phyloP scores from a whole-genome alignment of 1,140 invertebrate species.

The Brachionus asplanchnoidis region DNA sequence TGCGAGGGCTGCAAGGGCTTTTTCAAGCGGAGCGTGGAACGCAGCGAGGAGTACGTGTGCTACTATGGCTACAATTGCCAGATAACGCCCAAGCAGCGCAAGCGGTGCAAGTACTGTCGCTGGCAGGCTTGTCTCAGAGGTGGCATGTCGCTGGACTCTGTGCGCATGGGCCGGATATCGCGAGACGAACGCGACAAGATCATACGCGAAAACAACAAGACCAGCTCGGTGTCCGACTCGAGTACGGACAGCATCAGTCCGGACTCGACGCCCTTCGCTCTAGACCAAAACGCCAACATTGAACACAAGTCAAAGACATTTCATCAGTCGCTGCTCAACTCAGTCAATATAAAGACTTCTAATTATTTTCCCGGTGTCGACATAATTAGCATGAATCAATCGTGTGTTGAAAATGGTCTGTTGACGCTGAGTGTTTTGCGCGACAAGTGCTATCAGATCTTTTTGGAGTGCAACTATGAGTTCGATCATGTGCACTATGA shows the following conservation, averaged over 20 bases:
- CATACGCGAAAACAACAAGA: neutral
- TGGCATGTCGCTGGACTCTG: conserved; percentile 11
- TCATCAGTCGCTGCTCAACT: neutral
- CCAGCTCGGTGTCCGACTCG: neutral
- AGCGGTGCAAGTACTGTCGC: conserved; percentile 56
- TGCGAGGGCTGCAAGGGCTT: conserved; percentile 57
- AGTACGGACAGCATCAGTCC: neutral
- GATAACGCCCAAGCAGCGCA: conserved; percentile 54
- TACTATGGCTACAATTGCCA: conserved; percentile 55
- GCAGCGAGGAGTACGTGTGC: conserved; percentile 56
- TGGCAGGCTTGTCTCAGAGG: conserved; percentile 55
- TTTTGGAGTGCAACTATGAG: neutral
- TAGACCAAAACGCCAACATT: neutral
- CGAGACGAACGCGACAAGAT: conserved; percentile 2
- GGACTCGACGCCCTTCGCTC: neutral
- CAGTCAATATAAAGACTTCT: neutral
- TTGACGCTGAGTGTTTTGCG: neutral
- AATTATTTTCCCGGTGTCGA: conserved; percentile 18
- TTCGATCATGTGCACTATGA: conserved; percentile 8
- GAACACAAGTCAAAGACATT: neutral
- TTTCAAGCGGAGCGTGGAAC: conserved; percentile 56
- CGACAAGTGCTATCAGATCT: conserved; percentile 1
- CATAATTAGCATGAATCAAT: neutral
- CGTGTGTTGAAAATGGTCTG: neutral
- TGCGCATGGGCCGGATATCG: conserved; percentile 16